Evolutionary conservation across 2,113 vertebrate genomes (phyloP), one percentile per base, ranked within the genome.

Genomic region (Planiliza haematocheilus): DNA sequence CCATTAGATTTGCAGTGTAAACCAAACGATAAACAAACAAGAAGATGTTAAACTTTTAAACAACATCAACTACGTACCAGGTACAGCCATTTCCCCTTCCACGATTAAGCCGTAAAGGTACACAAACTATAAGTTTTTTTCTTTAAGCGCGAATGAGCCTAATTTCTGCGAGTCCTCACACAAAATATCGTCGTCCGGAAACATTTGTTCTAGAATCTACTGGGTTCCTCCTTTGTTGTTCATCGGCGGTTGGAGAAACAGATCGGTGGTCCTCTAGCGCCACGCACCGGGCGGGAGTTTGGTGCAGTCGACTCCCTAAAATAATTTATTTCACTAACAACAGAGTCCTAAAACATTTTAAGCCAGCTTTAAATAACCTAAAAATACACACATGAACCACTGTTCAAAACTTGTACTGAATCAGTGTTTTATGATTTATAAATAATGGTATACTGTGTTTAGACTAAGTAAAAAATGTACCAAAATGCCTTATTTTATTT

Each of bases 101-200:
- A 39, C 0, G 10, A 30, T 7, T 10, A 83, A 56, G 7, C 1
- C 16, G 7, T 0, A 51, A 18, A 43, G 7, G 0, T 0, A 9
- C 4, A 46, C 36, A 74, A 72, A 1, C 0, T 17, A 5, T 13
- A 10, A 0, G 24, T 30, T n/a, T 10, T 45, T 34, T 4, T 30
- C 24, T 30, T 30, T 30, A 30, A 56, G 43, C 64, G 68, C 70
- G 12, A 55, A 51, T 20, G 0, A 8, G 20, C 1, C 3, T 1
- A 39, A 61, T 14, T 0, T 36, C 13, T 51, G 12, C 1, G 4
- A 6, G 77, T 74, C 53, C 81, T 39, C 18, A 5, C 16, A 48
- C 52, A 82, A 86, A 91, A 91, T 52, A 88, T 1, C 11, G 11
- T 37, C 88, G 82, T 9, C 12, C 14, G 39, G 86, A 88, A 90